phyloP scores from a whole-genome alignment of 2,888 invertebrate species.

The Dryococelus australis region DNA sequence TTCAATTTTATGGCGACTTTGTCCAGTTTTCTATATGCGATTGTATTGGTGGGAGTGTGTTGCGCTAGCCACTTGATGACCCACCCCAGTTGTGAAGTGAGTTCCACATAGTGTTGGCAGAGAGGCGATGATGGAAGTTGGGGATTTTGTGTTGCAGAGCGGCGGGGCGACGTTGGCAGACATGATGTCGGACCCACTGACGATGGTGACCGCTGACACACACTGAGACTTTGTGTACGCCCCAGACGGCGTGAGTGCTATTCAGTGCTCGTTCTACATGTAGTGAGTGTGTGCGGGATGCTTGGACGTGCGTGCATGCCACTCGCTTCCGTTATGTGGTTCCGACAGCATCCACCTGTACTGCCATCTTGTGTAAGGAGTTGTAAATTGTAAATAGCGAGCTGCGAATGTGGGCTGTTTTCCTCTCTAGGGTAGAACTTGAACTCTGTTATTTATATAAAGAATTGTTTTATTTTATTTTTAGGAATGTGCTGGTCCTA shows the following conservation, averaged over 20 bases:
- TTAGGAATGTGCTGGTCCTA: too few relatives aligned
- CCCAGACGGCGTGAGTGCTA: background rate
- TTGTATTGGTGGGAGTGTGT: too few relatives aligned
- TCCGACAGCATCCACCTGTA: background rate
- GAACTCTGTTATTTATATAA: background rate
- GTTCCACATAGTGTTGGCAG: background rate
- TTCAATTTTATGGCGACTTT: too few relatives aligned
- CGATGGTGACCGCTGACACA: conserved; percentile 29
- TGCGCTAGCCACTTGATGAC: too few relatives aligned
- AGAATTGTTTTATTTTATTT: background rate
- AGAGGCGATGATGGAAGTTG: background rate
- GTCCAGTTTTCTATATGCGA: too few relatives aligned
- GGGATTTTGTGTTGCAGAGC: conserved; percentile 37
- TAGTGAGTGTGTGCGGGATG: background rate
- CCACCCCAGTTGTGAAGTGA: too few relatives aligned
- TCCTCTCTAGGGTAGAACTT: background rate
- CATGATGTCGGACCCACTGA: conserved; percentile 41
- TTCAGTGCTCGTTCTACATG: background rate
- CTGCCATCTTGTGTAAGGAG: background rate
- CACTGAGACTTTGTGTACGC: conserved; percentile 27
- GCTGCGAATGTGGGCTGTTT: background rate
- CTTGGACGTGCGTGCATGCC: background rate
- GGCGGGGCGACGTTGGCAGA: conserved; percentile 42
- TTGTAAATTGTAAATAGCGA: background rate
- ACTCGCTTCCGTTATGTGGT: background rate